Percentiles rank a stretch among this genome's conserved stretches.
These are phyloP conservation scores for Atta cephalotes DNA, from an alignment of 1,140 invertebrate genomes.

Conservation along the genomic window DNA sequence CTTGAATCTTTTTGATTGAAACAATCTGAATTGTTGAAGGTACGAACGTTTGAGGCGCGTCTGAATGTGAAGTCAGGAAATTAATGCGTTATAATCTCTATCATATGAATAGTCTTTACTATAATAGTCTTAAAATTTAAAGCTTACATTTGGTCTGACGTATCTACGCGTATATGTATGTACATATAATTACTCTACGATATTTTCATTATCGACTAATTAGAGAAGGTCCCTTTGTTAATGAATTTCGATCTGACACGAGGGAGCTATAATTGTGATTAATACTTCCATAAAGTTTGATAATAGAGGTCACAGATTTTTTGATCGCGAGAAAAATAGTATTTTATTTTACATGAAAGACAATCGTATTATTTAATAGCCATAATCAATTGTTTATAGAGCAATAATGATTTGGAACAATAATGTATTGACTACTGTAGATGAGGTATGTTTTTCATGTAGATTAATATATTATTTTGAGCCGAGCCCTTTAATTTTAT, in stretches of 20 bases:
- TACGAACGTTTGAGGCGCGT: neutral
- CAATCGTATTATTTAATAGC: neutral
- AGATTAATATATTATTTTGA: conserved; percentile 21
- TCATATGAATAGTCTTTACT: conserved; percentile 26
- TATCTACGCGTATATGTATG: conserved; percentile 25
- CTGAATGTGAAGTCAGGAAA: conserved; percentile 16
- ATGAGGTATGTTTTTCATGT: neutral
- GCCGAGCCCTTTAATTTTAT: conserved; percentile 8
- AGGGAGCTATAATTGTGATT: conserved; percentile 11
- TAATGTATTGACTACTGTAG: conserved; percentile 20
- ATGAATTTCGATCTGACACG: conserved; percentile 36
- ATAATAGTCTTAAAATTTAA: conserved; percentile 48
- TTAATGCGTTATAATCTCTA: conserved; percentile 18
- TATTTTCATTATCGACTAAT: conserved; percentile 32
- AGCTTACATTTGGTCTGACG: conserved; percentile 54
- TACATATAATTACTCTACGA: conserved; percentile 40
- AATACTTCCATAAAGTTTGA: conserved; percentile 35
- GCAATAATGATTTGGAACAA: neutral
- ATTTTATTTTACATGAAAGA: neutral
- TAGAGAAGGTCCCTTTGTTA: conserved; percentile 51
- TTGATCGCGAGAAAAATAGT: neutral
- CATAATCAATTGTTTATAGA: neutral
- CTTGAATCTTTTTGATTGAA: conserved; percentile 43
- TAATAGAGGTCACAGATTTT: conserved; percentile 28
- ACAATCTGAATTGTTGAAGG: conserved; percentile 40